Percentiles rank a stretch among this genome's conserved stretches.
Conservation (phyloP, 2,113 vertebrate species). For the Gymnogyps californianus region DNA sequence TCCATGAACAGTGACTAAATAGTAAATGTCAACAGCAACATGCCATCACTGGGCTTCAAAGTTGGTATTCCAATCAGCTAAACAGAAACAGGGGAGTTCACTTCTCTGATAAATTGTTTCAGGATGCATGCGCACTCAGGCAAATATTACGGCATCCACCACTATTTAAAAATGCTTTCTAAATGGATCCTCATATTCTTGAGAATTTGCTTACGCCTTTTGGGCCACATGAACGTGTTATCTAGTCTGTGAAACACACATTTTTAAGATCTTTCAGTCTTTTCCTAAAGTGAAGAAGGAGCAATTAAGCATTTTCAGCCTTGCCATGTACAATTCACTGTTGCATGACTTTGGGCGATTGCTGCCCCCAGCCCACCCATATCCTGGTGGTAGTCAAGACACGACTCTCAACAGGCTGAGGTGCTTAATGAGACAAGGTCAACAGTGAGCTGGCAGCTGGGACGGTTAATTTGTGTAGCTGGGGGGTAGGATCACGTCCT, state of each 20-base stretch:
- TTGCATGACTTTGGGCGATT: not conserved
- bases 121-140: not conserved
- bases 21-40: not conserved
- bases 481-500: not conserved
- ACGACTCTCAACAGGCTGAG: fast-evolving
- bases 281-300: not conserved
- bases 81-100: not conserved
- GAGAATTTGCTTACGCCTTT: not conserved
- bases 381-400: not conserved
- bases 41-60: not conserved
- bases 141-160: not conserved
- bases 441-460: not conserved
- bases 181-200: not conserved
- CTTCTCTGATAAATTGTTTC: not conserved
- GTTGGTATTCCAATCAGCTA: not conserved
- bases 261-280: not conserved
- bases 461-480: not conserved
- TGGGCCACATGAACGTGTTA: fast-evolving
- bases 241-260: not conserved
- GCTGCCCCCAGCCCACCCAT: not conserved
- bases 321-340: not conserved
- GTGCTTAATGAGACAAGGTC: not conserved
- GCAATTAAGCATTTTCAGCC: not conserved
- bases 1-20: not conserved
- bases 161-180: not conserved